Evolutionary conservation across 2,797 vertebrate species (phyloP), one percentile per base, ranked within the genome.

Genomic region (Dromococcyx pavoninus): DNA sequence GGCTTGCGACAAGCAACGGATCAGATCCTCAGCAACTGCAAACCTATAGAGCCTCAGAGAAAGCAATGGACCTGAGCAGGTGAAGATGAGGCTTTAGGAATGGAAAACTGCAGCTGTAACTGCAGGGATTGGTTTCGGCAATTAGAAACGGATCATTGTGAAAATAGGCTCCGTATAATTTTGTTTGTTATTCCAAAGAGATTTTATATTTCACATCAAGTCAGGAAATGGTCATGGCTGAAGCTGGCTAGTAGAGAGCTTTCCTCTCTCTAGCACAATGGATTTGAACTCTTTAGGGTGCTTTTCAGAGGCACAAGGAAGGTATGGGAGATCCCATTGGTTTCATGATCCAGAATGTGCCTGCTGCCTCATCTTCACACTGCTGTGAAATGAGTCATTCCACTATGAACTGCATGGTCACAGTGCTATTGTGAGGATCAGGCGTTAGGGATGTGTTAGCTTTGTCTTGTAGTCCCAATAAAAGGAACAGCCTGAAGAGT

Each of bases 401-500:
- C 2, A 2, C 41, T 80, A 44, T n/a, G 67, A 30, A 35, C 67
- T 37, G 23, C 32, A 1, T 5, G 7, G 32, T 81, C 65, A 56
- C 33, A 22, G 39, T 27, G 64, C 53, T 17, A 2, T 60, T n/a
- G 17, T 58, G 22, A 48, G 17, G 48, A 43, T 65, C 51, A 79
- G 77, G 32, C 93, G 43, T 69, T 67, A 71, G 75, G n/a, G 69
- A 41, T 72, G 53, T n/a, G 25, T 92, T 84, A 87, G 62, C 69
- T 93, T 89, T 89, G 48, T 77, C 72, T 67, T 7, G 16, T 8
- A 72, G 86, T 65, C 64, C 85, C 58, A 75, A 46, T 70, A 64
- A 48, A 58, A 65, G 28, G 41, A 88, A 87, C 39, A 82, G 69
- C 56, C 70, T 27, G 41, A 61, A 58, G 85, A 90, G 44, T 87